Base-by-base conservation (phyloP, 2,797 vertebrate genomes). In the Lepilemur septentrionalis region DNA sequence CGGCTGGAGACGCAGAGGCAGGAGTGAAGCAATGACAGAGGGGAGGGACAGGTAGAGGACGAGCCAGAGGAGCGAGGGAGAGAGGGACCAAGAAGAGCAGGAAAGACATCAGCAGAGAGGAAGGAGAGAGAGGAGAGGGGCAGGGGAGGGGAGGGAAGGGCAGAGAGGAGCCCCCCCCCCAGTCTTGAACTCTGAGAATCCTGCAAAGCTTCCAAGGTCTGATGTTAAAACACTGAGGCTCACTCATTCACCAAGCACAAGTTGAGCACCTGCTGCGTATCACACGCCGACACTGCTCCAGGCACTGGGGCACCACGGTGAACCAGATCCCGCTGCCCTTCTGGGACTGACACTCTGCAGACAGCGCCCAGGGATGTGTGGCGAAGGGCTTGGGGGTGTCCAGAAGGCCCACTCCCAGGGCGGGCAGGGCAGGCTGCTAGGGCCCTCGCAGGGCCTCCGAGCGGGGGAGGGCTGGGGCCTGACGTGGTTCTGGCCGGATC, bases 361-460 rank as follows among this genome's bases (percentile, higher is more conserved):
- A 38, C 38, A 38, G 38, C 2, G 38, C 22, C 43, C 17, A 0
- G 0, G n/a, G 32, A 12, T 11, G 2, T 28, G 4, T 3, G 46
- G 41, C 2, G 4, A 46, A 48, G 59, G 73, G 25, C 32, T n/a
- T 18, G 20, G 50, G 18, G 80, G 57, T 30, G 18, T 22, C 4
- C 38, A 25, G 48, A 43, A n/a, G 35, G 35, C 3, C 50, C 17
- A 0, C 30, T 50, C 11, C 8, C 0, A 72, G 75, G 23, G 1
- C 23, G 41, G 28, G 11, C 35, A 32, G 38, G n/a, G 18, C 55
- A 10, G 46, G n/a, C 30, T 20, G 48, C 57, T 9, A 41, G 72
- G 46, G 35, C 20, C 20, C 43, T 9, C 6, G 2, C 15, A 25
- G 57, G 35, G 38, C 70, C 32, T 41, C 78, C 5, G 43, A 73